phyloP scores from a whole-genome alignment of 1,140 invertebrate genomes.

The Cecropterus lyciades region DNA sequence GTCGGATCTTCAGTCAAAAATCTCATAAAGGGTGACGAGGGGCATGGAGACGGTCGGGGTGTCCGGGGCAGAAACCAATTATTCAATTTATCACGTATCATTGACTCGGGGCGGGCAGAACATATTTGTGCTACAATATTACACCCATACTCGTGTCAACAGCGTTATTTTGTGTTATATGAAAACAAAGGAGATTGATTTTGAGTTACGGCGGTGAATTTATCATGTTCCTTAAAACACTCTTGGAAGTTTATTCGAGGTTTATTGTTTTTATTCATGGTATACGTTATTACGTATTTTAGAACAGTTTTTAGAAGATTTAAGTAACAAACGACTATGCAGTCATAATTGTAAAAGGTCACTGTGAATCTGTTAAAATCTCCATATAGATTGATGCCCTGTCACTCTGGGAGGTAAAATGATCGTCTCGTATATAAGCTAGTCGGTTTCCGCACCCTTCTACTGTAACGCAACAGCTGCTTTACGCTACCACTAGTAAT shows the following conservation, averaged over 20 bases:
- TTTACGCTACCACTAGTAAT: too few relatives aligned
- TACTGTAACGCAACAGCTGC: too few relatives aligned
- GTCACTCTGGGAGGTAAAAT: too few relatives aligned
- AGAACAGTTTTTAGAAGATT: too few relatives aligned
- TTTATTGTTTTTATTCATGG: too few relatives aligned
- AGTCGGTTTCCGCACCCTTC: too few relatives aligned
- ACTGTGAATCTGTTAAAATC: too few relatives aligned
- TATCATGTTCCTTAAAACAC: background rate
- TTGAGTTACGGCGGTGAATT: constrained; percentile 13
- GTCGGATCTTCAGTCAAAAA: constrained; percentile 13
- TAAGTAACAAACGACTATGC: too few relatives aligned
- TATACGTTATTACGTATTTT: too few relatives aligned
- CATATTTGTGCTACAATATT: constrained; percentile 35
- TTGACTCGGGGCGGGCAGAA: constrained; percentile 43
- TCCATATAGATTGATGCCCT: too few relatives aligned
- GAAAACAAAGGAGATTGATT: constrained; percentile 31
- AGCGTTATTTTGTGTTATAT: constrained; percentile 25
- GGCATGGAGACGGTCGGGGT: constrained; percentile 13
- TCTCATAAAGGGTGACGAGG: constrained; percentile 23
- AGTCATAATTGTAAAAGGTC: too few relatives aligned
- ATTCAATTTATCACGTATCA: constrained; percentile 64
- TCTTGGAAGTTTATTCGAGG: background rate
- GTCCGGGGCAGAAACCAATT: constrained; percentile 45
- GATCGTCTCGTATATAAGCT: too few relatives aligned
- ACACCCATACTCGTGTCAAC: constrained; percentile 30